Conservation (phyloP, 23 tunicate genomes). For the Corella eumyota region DNA sequence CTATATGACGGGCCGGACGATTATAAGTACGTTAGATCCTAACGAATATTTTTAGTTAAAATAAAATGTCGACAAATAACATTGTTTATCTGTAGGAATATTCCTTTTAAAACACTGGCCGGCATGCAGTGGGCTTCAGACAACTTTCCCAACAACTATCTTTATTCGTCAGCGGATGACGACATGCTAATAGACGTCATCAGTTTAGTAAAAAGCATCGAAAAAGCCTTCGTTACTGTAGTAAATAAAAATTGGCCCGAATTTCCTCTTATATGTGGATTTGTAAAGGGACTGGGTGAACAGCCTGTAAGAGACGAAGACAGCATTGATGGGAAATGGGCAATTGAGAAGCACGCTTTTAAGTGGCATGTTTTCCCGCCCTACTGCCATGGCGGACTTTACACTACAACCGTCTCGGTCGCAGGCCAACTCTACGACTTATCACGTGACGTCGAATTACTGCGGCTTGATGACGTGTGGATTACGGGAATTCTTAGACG, state of each 20-base stretch:
- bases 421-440: slow-evolving; percentile 4
- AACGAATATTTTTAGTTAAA: too few relatives aligned
- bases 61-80: not conserved
- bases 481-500: slow-evolving; percentile 22
- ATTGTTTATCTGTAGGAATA: slow-evolving; percentile 16
- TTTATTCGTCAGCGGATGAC: slow-evolving; percentile 39
- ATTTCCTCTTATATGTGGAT: slow-evolving; percentile 45
- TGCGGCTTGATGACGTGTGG: slow-evolving; percentile 23
- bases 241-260: slow-evolving; percentile 28
- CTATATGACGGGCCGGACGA: slow-evolving; percentile 62
- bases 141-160: slow-evolving; percentile 15
- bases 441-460: slow-evolving; percentile 2
- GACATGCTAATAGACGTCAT: slow-evolving; percentile 18
- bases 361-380: slow-evolving; percentile 26
- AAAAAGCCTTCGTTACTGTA: not conserved
- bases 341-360: not conserved
- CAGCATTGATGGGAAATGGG: slow-evolving; percentile 13
- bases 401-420: slow-evolving; percentile 11
- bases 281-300: slow-evolving; percentile 22
- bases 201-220: slow-evolving; percentile 4
- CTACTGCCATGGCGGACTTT: slow-evolving; percentile 45
- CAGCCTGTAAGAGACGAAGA: slow-evolving; percentile 16
- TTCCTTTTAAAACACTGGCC: slow-evolving; percentile 20
- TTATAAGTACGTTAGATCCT: slow-evolving; percentile 22
- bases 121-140: slow-evolving; percentile 43